Base-by-base conservation (phyloP, 2,113 vertebrate species). In the Notechis scutatus region DNA sequence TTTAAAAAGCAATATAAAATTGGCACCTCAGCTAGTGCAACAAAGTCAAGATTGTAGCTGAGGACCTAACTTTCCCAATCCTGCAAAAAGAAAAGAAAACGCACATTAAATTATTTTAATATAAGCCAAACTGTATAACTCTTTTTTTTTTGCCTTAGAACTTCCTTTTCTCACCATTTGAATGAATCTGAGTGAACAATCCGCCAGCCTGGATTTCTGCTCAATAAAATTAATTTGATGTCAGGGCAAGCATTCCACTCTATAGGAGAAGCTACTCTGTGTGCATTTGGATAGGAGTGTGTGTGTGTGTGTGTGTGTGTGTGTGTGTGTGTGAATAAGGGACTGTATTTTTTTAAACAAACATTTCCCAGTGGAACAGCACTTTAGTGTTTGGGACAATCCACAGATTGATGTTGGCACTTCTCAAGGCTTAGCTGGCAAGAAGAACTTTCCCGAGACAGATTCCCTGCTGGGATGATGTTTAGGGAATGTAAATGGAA, bases 401-500 rank as follows among this genome's bases (percentile, higher is more conserved):
- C 91, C 87, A 29, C 91, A 92, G 91, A 92, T 92, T 92, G 87
- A 89, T 89, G 59, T 92, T 92, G 91, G 87, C 91, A 92, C 61
- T 92, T 92, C 91, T 92, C 91, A 92, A 89, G 91, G 87, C 87
- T 89, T 26, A 89, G 91, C 61, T 92, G 59, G 91, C 91, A 92
- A 92, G 87, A 74, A 89, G 91, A 92, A 89, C 91, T 92, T 92
- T 89, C 74, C 91, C 87, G 74, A 87, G 50, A 81, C 91, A 81
- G 87, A 92, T 92, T 89, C 91, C 91, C 87, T 92, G 91, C 91
- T 92, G 87, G 59, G 91, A 92, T 92, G 91, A 92, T 89, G 91
- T 89, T 92, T 45, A 92, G 91, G 87, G 87, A 88, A 92, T 92
- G 88, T 92, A 92, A 92, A 89, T 89, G 87, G 91, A 92, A 92